Conservation (phyloP, 1,140 invertebrate species). For the Monomorium pharaonis region DNA sequence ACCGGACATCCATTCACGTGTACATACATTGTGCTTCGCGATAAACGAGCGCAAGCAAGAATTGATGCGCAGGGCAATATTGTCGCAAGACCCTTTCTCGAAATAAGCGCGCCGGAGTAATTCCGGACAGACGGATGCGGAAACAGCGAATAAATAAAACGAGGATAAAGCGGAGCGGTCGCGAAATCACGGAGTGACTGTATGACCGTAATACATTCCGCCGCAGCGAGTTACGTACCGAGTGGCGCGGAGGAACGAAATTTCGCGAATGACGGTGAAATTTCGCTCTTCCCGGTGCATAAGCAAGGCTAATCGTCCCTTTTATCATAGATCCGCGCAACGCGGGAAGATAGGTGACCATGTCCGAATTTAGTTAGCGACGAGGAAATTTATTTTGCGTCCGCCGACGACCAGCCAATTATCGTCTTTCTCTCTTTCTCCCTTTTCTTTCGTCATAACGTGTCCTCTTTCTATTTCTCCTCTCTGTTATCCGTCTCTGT, state of each 20-base stretch:
- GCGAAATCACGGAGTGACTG: constrained; percentile 19
- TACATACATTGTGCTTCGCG: neutral
- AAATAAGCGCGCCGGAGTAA: neutral
- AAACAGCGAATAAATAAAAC: constrained; percentile 3
- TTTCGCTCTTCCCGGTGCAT: neutral
- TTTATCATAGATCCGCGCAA: neutral
- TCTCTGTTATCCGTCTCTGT: neutral
- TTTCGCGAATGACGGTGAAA: neutral
- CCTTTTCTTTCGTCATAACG: neutral
- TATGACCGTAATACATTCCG: constrained; percentile 36
- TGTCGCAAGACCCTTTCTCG: neutral
- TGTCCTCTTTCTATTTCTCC: neutral
- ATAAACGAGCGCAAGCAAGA: neutral
- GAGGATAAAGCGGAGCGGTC: neutral
- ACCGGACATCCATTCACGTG: neutral
- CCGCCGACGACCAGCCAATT: constrained; percentile 33
- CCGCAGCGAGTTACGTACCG: constrained; percentile 14
- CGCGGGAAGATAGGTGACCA: constrained; percentile 22
- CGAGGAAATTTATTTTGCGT: constrained; percentile 50
- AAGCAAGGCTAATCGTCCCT: constrained; percentile 17
- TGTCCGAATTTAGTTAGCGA: constrained; percentile 41
- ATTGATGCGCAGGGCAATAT: neutral
- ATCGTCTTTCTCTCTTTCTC: neutral
- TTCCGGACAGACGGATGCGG: neutral
- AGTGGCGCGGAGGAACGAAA: constrained; percentile 13